phyloP scores from a whole-genome alignment of 2,888 invertebrate species.

The Sepiola atlantica region DNA sequence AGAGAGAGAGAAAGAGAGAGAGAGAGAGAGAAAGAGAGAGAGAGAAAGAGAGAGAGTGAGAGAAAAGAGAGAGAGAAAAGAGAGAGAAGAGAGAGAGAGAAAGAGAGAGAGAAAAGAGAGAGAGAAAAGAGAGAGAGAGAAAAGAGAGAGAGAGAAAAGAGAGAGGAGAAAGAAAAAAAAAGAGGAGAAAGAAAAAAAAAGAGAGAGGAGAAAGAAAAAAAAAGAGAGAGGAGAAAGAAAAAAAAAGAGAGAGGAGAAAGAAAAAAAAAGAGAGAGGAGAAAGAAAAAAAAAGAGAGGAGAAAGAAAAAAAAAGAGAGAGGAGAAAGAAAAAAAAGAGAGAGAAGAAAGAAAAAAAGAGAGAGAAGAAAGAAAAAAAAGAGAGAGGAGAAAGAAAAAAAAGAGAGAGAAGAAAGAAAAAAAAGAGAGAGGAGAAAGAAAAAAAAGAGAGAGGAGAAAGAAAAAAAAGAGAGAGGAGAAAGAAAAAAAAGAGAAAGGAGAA shows the following conservation, averaged over 20 bases:
- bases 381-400: not conserved
- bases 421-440: not conserved
- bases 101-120: too few species aligned
- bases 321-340: not conserved
- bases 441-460: not conserved
- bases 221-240: too few species aligned
- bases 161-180: too few species aligned
- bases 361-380: not conserved
- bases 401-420: not conserved
- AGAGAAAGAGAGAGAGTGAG: too few species aligned
- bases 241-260: not conserved
- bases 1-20: not conserved
- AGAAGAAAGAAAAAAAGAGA: too few species aligned
- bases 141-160: too few species aligned
- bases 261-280: not conserved
- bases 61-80: too few species aligned
- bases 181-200: too few species aligned
- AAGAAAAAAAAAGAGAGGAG: not conserved
- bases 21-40: not conserved
- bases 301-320: not conserved
- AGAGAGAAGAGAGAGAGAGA: too few species aligned
- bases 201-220: too few species aligned
- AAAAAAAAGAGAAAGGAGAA: not conserved
- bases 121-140: too few species aligned
- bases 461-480: not conserved